phyloP scores from a whole-genome alignment of 2,113 vertebrate species.

The Rhipidura dahli region DNA sequence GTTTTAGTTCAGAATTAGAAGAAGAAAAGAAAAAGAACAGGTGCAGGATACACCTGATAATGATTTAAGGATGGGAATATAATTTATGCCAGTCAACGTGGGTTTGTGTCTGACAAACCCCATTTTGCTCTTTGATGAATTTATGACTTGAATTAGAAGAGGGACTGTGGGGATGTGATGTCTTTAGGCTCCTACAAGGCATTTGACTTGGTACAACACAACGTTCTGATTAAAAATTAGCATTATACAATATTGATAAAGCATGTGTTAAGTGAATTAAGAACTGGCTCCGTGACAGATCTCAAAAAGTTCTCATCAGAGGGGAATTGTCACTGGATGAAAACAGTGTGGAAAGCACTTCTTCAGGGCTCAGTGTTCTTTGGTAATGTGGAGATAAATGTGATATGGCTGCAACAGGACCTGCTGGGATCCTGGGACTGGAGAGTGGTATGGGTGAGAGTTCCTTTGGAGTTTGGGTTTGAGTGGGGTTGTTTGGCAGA shows the following conservation, averaged over 20 bases:
- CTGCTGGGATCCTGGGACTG: neutral
- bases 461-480: neutral
- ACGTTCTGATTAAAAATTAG: conserved; percentile 36
- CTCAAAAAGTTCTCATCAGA: neutral
- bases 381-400: neutral
- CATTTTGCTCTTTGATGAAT: conserved; percentile 33
- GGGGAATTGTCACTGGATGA: neutral
- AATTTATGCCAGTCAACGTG: neutral
- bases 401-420: neutral
- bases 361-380: neutral
- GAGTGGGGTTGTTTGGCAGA: neutral
- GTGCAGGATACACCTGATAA: neutral
- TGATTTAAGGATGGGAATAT: neutral
- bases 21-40: neutral
- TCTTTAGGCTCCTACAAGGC: neutral
- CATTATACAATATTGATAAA: conserved; percentile 55
- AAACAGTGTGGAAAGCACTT: neutral
- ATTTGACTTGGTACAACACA: conserved; percentile 24
- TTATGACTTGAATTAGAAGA: conserved; percentile 37
- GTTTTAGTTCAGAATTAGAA: neutral
- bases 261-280: conserved; percentile 22
- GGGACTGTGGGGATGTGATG: neutral
- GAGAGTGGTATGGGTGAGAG: accelerated
- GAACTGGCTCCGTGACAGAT: conserved; percentile 1
- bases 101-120: conserved; percentile 6